Base-by-base conservation (phyloP, 2,888 invertebrate species). In the Chymomyza procnemis region DNA sequence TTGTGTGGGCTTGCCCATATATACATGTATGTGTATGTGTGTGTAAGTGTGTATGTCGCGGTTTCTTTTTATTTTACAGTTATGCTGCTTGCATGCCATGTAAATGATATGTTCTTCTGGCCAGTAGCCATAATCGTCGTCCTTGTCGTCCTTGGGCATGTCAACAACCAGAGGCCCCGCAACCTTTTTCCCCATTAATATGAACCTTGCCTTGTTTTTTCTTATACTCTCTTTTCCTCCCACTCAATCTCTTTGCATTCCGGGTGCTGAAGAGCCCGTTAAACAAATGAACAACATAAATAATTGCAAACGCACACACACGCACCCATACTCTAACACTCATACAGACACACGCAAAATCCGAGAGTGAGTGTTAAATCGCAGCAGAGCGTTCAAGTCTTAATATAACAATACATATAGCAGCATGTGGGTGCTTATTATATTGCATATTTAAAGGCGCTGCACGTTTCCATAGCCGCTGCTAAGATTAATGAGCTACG, bases 271-370 rank as follows among this genome's bases (percentile, higher is more conserved):
- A 34, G 54, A 69, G 76, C 79, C 34, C 78, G 87, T 86, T 80
- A 86, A 88, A 84, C 85, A 84, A 84, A 84, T 84, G 84, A 88
- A 84, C 81, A 84, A 78, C 86, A 84, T 84, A 84, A 84, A 84
- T 84, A 84, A 84, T 86, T 84, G 85, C 88, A 85, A 85, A 85
- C 78, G 73, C 71, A 74, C 78, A 76, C 78, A 75, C 64, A 47
- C 69, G 61, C 64, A 66, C 50, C 57, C 34, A 9, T 2, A 41
- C 34, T 41, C 34, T 5, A 19, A 47, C 60, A 64, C 26, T 41
- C 62, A 58, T 48, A 41, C 61, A 56, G 61, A 56, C 61, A 22
- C 56, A 48, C 61, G 55, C 60, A 71, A 19, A 46, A 41, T 26
- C 26, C 6, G 6, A 41, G 26, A 61, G 41, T 57, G 14, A 50